phyloP scores from a whole-genome alignment of 2,888 invertebrate species.

The Trachelus troglodyta region DNA sequence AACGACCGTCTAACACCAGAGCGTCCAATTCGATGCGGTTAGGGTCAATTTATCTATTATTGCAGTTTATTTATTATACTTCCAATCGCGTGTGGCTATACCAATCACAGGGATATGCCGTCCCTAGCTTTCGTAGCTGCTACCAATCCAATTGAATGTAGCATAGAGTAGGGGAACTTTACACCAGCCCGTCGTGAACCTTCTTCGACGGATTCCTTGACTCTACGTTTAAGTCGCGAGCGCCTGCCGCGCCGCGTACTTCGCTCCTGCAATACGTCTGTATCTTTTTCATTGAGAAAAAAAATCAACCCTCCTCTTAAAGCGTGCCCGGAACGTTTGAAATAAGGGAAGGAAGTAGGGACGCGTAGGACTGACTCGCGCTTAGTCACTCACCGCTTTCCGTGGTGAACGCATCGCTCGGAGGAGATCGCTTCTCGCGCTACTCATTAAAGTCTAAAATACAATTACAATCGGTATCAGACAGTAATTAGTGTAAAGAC shows the following conservation, averaged over 20 bases:
- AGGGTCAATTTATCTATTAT: slow-evolving; percentile 63
- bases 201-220: background rate
- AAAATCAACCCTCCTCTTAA: background rate
- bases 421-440: background rate
- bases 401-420: background rate
- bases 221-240: slow-evolving; percentile 53
- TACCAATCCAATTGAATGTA: background rate
- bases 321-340: background rate
- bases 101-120: slow-evolving; percentile 18
- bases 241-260: slow-evolving; percentile 53
- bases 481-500: background rate
- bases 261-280: slow-evolving; percentile 3
- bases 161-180: background rate
- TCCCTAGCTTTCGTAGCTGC: background rate
- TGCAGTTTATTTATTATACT: slow-evolving; percentile 60
- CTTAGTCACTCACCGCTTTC: background rate
- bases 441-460: background rate
- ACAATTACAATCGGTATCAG: background rate
- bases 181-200: background rate
- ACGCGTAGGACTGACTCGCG: background rate
- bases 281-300: background rate
- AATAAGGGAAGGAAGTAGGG: background rate
- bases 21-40: slow-evolving; percentile 58
- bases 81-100: slow-evolving; percentile 19
- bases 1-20: slow-evolving; percentile 50